Conservation (phyloP, 2,888 invertebrate genomes). For the Ceriagrion tenellum region DNA sequence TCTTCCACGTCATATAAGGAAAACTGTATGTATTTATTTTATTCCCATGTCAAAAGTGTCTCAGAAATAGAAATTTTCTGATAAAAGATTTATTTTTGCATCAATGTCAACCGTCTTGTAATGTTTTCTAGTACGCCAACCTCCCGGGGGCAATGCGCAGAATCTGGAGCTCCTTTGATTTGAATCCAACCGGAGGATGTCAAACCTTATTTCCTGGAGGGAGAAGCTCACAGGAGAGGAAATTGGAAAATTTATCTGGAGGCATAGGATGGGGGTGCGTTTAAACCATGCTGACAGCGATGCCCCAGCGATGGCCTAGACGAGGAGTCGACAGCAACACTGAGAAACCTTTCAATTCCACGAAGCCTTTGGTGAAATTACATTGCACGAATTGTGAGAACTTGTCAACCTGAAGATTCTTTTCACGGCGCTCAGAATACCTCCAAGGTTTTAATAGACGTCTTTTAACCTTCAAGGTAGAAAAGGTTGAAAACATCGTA, state of each 20-base stretch:
- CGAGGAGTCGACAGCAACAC: not conserved
- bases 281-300: not conserved
- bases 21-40: no score
- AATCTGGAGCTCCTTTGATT: not conserved
- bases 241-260: constrained; percentile 7
- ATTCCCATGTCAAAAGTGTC: no score
- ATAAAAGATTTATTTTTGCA: no score
- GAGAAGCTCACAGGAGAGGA: not conserved
- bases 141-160: not conserved
- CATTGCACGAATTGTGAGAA: not conserved
- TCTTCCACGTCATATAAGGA: no score
- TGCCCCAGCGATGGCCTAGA: not conserved
- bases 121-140: not conserved
- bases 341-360: not conserved
- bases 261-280: not conserved
- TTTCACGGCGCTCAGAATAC: not conserved
- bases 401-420: not conserved
- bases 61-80: no score
- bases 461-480: no score
- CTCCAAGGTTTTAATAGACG: no score
- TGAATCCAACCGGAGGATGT: not conserved
- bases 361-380: not conserved
- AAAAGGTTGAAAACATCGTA: not conserved
- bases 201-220: not conserved
- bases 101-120: no score